phyloP scores from a whole-genome alignment of 2,888 invertebrate genomes.

The Keiferia lycopersicella region DNA sequence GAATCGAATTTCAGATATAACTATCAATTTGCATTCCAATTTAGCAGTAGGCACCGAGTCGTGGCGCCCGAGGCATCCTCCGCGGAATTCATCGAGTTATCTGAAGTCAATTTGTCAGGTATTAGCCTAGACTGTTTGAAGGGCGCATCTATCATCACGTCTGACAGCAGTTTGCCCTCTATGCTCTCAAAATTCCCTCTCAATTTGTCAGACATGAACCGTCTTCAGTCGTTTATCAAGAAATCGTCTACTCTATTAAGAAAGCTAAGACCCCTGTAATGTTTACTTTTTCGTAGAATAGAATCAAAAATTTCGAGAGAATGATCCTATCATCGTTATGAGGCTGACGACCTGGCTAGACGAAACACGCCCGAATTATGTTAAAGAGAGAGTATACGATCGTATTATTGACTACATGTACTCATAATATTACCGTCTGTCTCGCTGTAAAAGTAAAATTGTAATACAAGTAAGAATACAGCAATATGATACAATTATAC shows the following conservation, averaged over 20 bases:
- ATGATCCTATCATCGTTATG: conserved; percentile 36
- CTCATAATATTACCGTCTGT: conserved; percentile 11
- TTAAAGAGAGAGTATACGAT: conserved; percentile 24
- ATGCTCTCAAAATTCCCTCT: too few relatives aligned
- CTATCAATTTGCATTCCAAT: conserved; percentile 43
- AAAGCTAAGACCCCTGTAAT: too few relatives aligned
- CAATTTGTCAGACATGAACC: too few relatives aligned
- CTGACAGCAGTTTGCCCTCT: background rate
- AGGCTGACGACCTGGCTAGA: conserved; percentile 36
- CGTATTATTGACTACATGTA: conserved; percentile 26
- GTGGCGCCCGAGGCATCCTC: conserved; percentile 39
- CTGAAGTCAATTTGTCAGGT: conserved; percentile 49
- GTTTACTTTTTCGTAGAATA: background rate
- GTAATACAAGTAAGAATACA: background rate
- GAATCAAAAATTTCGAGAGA: conserved; percentile 19
- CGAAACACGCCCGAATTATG: conserved; percentile 33
- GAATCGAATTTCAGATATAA: conserved; percentile 33
- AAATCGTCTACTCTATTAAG: too few relatives aligned
- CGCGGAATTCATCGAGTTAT: conserved; percentile 51
- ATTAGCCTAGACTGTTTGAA: conserved; percentile 47
- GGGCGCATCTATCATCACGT: background rate
- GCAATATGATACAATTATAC: background rate
- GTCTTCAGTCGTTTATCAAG: too few relatives aligned
- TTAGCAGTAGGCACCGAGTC: conserved; percentile 29
- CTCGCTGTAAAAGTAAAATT: background rate